Evolutionary conservation across 2,113 vertebrate species (phyloP).

Genomic region (Oreotragus oreotragus): DNA sequence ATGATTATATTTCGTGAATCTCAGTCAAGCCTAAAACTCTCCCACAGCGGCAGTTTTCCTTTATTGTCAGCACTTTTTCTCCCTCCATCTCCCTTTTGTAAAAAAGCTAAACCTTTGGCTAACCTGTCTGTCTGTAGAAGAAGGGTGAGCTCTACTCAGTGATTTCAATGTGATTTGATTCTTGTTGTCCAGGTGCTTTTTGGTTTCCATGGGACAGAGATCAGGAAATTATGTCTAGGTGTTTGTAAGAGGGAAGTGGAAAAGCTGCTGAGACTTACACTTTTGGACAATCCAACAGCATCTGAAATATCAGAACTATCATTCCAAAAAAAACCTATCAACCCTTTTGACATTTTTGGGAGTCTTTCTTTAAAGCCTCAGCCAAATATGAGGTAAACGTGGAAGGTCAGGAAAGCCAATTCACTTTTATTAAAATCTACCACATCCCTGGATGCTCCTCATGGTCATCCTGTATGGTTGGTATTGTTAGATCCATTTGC

Average conservation of each 20-base stretch:
- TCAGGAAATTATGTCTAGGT: conserved; percentile 45
- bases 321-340: conserved; percentile 23
- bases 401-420: background rate
- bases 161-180: background rate
- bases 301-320: conserved; percentile 32
- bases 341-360: background rate
- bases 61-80: background rate
- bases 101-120: background rate
- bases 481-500: background rate
- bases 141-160: background rate
- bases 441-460: background rate
- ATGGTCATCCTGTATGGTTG: background rate
- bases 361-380: conserved; percentile 17
- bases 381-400: background rate
- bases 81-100: background rate
- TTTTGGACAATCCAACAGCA: background rate
- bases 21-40: background rate
- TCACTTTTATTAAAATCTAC: background rate
- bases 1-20: background rate
- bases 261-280: background rate
- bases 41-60: background rate
- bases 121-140: background rate
- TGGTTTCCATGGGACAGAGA: background rate
- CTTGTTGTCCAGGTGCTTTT: conserved; percentile 11
- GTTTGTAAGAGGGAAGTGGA: conserved; percentile 38